A percentile compares a stretch with the other conserved stretches of the same genome.
Conservation (phyloP, 1,140 invertebrate species). For the Monochamus saltuarius region DNA sequence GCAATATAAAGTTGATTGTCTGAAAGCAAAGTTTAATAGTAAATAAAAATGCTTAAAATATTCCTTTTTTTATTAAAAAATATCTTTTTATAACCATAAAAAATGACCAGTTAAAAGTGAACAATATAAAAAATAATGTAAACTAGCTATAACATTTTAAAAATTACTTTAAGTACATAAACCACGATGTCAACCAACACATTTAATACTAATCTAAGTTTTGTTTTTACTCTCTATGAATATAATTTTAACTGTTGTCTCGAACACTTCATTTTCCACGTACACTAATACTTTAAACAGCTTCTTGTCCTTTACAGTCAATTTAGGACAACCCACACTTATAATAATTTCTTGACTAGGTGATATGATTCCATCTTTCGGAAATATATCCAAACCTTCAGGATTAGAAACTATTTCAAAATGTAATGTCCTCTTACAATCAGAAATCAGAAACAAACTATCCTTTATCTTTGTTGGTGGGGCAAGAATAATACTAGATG, state of each 20-base stretch:
- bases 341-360: conserved; percentile 28
- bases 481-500: conserved; percentile 29
- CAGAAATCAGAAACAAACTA: conserved; percentile 32
- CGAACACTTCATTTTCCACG: conserved; percentile 35
- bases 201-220: too few species aligned
- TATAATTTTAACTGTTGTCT: conserved; percentile 33
- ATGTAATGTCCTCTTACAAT: conserved; percentile 23
- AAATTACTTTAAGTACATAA: too few species aligned
- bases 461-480: conserved; percentile 33
- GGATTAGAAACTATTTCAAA: conserved; percentile 28
- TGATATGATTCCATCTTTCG: conserved; percentile 27
- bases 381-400: conserved; percentile 26
- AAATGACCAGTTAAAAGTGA: too few species aligned
- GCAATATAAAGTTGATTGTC: too few species aligned
- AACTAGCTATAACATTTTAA: too few species aligned
- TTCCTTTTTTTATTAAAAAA: too few species aligned
- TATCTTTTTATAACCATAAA: too few species aligned
- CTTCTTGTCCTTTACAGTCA: background rate
- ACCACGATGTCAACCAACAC: too few species aligned
- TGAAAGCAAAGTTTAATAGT: too few species aligned
- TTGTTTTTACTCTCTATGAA: too few species aligned
- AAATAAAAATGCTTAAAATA: too few species aligned
- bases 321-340: conserved; percentile 24
- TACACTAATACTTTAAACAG: conserved; percentile 30
- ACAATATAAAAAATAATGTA: too few species aligned